Conservation (phyloP, 2,113 vertebrate species). For the Solea senegalensis region DNA sequence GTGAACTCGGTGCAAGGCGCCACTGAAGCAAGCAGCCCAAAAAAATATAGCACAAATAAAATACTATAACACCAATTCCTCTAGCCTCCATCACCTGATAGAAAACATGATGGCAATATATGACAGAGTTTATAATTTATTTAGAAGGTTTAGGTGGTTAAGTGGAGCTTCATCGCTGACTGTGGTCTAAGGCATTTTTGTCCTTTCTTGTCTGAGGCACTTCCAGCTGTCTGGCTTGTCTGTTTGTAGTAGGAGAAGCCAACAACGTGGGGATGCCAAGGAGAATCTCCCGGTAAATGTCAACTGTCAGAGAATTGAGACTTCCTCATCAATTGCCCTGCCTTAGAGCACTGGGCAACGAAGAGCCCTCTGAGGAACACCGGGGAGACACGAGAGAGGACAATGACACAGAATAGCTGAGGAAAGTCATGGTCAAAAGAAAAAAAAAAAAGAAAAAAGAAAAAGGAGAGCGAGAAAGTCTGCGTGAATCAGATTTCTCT, state of each 20-base stretch:
- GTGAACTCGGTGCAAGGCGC: background rate
- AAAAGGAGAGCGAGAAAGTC: constrained; percentile 21
- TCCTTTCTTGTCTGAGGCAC: constrained; percentile 37
- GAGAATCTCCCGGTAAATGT: constrained; percentile 86
- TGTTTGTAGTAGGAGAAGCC: constrained; percentile 83
- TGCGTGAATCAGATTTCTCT: constrained; percentile 66
- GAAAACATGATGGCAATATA: background rate
- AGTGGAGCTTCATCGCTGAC: constrained; percentile 4
- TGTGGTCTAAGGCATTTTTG: background rate
- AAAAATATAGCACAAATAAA: too few species aligned
- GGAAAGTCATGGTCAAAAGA: constrained; percentile 61
- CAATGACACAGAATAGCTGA: constrained; percentile 43
- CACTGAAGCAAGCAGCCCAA: background rate
- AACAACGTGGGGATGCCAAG: constrained; percentile 85
- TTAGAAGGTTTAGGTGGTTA: background rate
- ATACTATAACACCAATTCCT: too few species aligned
- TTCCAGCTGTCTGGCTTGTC: constrained; percentile 59
- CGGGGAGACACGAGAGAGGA: constrained; percentile 25
- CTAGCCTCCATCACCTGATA: too few species aligned
- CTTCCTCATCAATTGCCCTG: constrained; percentile 81
- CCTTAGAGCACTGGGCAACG: constrained; percentile 62
- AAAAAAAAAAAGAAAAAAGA: background rate
- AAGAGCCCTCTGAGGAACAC: constrained; percentile 58
- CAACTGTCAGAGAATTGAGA: constrained; percentile 84
- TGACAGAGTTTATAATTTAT: background rate